A percentile compares a stretch with the other conserved stretches of the same genome.
These are phyloP conservation scores for Corapipo altera DNA, from an alignment of 2,113 vertebrate species.

Conservation along the genomic window DNA sequence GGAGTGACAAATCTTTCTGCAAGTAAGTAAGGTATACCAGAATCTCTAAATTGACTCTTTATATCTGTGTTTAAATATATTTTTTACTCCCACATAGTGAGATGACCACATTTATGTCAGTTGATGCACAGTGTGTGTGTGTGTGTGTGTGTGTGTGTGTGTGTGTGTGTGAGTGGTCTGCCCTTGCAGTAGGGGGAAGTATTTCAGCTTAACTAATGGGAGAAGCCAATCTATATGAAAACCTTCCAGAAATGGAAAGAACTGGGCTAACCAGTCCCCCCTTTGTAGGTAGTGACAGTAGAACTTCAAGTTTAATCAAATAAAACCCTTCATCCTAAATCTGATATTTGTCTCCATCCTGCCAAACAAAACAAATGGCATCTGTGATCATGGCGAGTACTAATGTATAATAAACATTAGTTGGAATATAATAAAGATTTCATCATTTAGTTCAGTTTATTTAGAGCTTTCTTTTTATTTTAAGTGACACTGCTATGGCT, in stretches of 20 bases:
- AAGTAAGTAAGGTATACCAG: background rate
- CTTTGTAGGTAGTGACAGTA: background rate
- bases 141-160: too few relatives aligned
- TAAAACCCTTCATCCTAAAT: background rate
- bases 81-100: background rate
- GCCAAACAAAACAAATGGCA: background rate
- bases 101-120: background rate
- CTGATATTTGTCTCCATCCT: background rate
- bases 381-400: background rate
- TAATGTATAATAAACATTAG: background rate
- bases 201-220: background rate
- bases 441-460: background rate
- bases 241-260: background rate
- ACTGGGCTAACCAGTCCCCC: background rate
- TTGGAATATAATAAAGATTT: background rate
- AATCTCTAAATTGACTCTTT: background rate
- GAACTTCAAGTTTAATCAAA: background rate
- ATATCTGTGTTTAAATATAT: background rate
- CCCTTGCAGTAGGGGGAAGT: background rate
- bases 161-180: fast-evolving
- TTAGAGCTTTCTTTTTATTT: background rate
- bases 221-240: background rate
- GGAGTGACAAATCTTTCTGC: background rate
- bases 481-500: background rate
- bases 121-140: fast-evolving